Evolutionary conservation across 2,797 vertebrate genomes (phyloP), one percentile per base, ranked within the genome.

Genomic region (Macroramphosus scolopax): DNA sequence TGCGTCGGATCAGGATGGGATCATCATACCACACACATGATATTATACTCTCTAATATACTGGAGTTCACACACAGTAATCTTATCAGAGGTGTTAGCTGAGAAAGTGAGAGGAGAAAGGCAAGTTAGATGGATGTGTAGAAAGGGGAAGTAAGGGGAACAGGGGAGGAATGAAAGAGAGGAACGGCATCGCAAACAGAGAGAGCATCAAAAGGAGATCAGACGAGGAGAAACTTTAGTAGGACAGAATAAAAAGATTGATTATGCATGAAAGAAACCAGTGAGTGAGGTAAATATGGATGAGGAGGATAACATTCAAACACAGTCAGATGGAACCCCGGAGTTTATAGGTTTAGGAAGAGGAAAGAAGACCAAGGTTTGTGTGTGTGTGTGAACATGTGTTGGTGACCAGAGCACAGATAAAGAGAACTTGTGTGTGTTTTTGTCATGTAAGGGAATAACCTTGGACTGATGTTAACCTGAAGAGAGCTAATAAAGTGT

Each of bases 401-500:
- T 9, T 5, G 24, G 7, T 8, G 54, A 58, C 29, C 30, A 13
- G 22, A 17, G 15, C 30, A 39, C 22, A 43, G 63, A 34, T 13
- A 9, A 9, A 18, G 9, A 34, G 9, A 18, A 16, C 15, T 28
- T 1, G 36, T 51, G 20, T 35, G 20, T 14, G 22, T 49, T 25
- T 53, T 40, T 50, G 56, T 62, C 31, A 22, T 46, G 32, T 37
- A 8, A 51, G 57, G 29, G 60, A 61, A 68, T 58, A 68, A 80
- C 78, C 65, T 77, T 74, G 61, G 57, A 52, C 41, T 52, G 34
- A 49, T 40, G 41, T 53, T 62, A 54, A 54, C 70, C 47, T 63
- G 34, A 49, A 51, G 15, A 12, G 15, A 32, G 56, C 60, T 66
- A 49, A 70, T 67, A 68, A 64, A 75, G 52, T 11, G 41, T 46